Evolutionary conservation across 2,797 vertebrate genomes (phyloP).

Genomic region (Notamacropus eugenii): DNA sequence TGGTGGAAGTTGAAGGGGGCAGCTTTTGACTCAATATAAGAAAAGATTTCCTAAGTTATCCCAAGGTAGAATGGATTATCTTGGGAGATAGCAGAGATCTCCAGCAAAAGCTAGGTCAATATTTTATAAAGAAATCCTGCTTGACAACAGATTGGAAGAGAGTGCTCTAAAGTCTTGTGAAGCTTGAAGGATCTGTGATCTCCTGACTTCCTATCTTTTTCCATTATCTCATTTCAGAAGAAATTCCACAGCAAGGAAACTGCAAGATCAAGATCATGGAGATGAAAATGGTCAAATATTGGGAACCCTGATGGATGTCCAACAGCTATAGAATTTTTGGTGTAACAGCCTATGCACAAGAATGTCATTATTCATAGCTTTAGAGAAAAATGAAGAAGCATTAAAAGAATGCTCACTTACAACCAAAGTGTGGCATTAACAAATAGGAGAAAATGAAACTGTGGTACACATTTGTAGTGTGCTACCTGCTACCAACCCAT

Average conservation of each 20-base stretch:
- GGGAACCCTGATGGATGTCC: neutral
- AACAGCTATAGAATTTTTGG: neutral
- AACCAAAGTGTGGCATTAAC: neutral
- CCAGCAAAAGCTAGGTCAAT: neutral
- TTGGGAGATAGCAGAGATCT: neutral
- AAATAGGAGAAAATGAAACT: neutral
- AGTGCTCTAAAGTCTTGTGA: neutral
- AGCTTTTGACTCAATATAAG: neutral
- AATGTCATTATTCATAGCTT: neutral
- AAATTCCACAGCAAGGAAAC: neutral
- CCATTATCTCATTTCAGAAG: neutral
- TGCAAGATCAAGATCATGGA: neutral
- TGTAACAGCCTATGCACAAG: neutral
- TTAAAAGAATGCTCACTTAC: neutral
- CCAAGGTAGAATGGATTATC: neutral
- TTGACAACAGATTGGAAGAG: neutral
- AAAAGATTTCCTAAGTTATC: neutral
- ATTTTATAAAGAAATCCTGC: neutral
- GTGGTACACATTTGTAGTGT: neutral
- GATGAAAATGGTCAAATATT: neutral
- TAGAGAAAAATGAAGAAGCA: neutral
- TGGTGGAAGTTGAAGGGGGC: neutral
- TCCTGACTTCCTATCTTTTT: neutral
- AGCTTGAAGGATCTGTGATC: neutral
- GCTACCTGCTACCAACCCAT: neutral